These are phyloP conservation scores for Heteromormyrus szaboi DNA, from an alignment of 2,797 vertebrate genomes.

Conservation along the genomic window DNA sequence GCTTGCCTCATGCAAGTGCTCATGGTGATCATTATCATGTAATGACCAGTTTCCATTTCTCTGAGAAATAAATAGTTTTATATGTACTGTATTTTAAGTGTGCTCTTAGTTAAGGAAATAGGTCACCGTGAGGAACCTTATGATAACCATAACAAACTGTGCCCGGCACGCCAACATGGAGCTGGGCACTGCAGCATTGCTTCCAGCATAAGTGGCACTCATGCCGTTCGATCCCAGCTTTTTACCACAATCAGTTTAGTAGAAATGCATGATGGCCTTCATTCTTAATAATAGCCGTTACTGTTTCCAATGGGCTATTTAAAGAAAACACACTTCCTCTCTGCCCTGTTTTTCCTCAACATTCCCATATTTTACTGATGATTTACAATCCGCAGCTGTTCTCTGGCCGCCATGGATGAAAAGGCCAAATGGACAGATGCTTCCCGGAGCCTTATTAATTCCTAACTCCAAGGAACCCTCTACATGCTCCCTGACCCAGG, in stretches of 20 bases:
- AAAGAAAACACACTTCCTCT: not conserved
- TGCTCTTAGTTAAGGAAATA: not conserved
- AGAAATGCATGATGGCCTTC: not conserved
- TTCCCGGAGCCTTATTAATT: conserved; percentile 25
- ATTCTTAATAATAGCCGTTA: not conserved
- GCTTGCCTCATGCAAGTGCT: not conserved
- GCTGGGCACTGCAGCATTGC: not conserved
- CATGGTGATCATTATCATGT: not conserved
- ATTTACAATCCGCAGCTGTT: conserved; percentile 13
- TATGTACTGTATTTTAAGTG: not conserved
- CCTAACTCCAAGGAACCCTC: not conserved
- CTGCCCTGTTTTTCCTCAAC: not conserved
- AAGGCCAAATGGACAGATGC: conserved; percentile 13
- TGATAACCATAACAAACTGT: not conserved
- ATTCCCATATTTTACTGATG: not conserved
- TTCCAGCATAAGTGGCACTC: not conserved
- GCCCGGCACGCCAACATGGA: not conserved
- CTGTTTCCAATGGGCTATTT: not conserved
- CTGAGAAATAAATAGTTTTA: not conserved
- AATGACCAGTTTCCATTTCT: not conserved
- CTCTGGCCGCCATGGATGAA: not conserved
- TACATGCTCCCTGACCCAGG: not conserved
- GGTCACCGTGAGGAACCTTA: not conserved
- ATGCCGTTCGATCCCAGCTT: not conserved
- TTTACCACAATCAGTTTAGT: not conserved